Conservation (phyloP, 2,888 invertebrate genomes). For the Phengaris alcon region DNA sequence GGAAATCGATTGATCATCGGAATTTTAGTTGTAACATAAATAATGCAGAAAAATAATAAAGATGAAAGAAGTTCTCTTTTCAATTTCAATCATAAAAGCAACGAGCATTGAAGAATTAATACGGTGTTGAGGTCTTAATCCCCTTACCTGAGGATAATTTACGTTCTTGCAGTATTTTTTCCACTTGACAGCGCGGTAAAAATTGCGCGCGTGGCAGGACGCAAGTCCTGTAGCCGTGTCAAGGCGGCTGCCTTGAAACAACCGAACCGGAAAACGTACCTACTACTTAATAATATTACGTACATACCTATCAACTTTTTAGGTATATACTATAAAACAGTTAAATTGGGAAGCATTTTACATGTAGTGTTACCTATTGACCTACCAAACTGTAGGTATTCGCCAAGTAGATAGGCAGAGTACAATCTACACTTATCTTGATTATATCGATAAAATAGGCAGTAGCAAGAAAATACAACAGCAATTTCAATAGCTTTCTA, state of each 20-base stretch:
- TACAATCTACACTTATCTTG: not conserved
- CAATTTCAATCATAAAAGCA: not conserved
- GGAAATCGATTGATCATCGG: no score
- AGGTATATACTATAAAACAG: not conserved
- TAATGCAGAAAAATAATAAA: not conserved
- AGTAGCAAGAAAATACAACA: no score
- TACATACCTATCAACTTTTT: not conserved
- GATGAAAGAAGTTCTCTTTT: not conserved
- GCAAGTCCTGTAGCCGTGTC: not conserved
- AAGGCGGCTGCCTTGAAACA: not conserved
- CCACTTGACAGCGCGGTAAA: constrained; percentile 6
- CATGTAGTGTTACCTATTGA: not conserved
- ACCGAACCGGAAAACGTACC: constrained; percentile 4
- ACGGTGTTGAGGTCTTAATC: not conserved
- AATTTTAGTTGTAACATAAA: not conserved
- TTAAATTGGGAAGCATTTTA: not conserved
- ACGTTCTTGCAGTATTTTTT: constrained; percentile 6
- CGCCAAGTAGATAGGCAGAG: no score
- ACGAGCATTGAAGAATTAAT: constrained; percentile 1
- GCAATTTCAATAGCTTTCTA: not conserved
- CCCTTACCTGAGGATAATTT: constrained; percentile 1
- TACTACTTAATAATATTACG: not conserved
- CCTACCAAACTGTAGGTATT: not conserved
- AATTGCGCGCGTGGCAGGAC: not conserved
- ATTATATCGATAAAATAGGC: no score